Conservation (phyloP, 2,888 invertebrate species). For the Sminthurinus aureus region DNA sequence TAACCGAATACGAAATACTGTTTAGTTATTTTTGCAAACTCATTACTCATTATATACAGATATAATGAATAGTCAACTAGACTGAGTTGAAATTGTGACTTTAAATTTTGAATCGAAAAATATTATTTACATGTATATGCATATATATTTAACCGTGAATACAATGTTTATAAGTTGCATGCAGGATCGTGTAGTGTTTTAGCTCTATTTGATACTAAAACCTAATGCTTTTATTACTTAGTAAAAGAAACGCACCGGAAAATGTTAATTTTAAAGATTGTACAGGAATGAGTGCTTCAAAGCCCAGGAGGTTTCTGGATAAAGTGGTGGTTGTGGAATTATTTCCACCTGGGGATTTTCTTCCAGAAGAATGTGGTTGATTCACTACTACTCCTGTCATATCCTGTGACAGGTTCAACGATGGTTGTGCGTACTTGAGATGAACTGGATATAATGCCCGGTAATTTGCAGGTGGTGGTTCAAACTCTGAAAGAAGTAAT, state of each 20-base stretch:
- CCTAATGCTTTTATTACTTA: too few species aligned
- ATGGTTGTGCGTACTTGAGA: slow-evolving; percentile 32
- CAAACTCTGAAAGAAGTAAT: slow-evolving; percentile 28
- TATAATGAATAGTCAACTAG: too few species aligned
- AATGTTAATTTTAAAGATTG: slow-evolving; percentile 40
- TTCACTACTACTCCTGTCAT: slow-evolving; percentile 32
- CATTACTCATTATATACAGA: too few species aligned
- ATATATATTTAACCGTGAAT: too few species aligned
- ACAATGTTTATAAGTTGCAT: too few species aligned
- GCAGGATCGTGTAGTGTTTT: too few species aligned
- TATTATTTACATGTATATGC: too few species aligned
- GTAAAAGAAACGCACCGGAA: slow-evolving; percentile 15
- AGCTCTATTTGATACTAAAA: too few species aligned
- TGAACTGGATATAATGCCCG: slow-evolving; percentile 37
- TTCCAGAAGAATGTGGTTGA: slow-evolving; percentile 39
- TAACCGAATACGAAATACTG: too few species aligned
- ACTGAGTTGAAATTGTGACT: too few species aligned
- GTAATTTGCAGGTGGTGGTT: slow-evolving; percentile 38
- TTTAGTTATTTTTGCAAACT: too few species aligned
- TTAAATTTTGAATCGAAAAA: too few species aligned
- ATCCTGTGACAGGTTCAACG: slow-evolving; percentile 20
- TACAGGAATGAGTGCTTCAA: slow-evolving; percentile 42
- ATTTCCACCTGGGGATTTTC: slow-evolving; percentile 16
- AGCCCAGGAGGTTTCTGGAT: slow-evolving; percentile 31
- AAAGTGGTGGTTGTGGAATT: slow-evolving; percentile 30